A percentile compares a stretch with the other conserved stretches of the same genome.
These are phyloP conservation scores for Nanorana parkeri DNA, from an alignment of 2,113 vertebrate genomes.

Conservation along the genomic window DNA sequence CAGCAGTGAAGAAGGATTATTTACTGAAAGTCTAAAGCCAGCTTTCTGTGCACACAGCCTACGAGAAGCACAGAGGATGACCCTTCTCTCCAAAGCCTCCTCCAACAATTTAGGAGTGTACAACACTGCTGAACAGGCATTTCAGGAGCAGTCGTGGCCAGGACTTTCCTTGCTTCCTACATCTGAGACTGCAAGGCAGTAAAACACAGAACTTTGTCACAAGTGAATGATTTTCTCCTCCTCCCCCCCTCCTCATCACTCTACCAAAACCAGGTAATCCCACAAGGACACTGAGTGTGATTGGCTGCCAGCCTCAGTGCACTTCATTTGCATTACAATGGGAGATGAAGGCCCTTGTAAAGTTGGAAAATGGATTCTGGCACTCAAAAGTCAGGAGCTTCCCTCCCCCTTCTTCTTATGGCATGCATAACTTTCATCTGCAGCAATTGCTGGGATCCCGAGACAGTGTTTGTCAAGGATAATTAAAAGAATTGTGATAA, in stretches of 20 bases:
- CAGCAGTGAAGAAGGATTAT: not conserved
- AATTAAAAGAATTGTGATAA: too few species aligned
- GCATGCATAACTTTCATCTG: conserved; percentile 31
- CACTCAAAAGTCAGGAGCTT: not conserved
- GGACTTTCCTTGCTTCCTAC: conserved; percentile 16
- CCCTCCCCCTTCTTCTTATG: not conserved
- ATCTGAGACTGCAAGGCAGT: conserved; percentile 27
- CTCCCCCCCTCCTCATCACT: conserved; percentile 33
- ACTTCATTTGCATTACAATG: conserved; percentile 68
- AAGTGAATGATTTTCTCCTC: conserved; percentile 42
- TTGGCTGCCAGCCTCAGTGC: conserved; percentile 60
- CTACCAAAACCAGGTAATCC: conserved; percentile 68
- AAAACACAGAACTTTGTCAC: conserved; percentile 43
- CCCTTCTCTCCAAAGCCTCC: not conserved
- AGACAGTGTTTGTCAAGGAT: too few species aligned
- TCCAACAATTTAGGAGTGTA: not conserved
- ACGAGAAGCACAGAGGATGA: not conserved
- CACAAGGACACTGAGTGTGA: conserved; percentile 55
- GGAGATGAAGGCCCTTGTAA: conserved; percentile 42
- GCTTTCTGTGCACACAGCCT: conserved; percentile 10
- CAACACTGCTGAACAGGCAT: not conserved
- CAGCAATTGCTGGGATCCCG: not conserved
- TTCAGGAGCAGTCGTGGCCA: conserved; percentile 18
- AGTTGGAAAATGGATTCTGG: conserved; percentile 56
- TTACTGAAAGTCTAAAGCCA: not conserved